Evolutionary conservation across 2,888 invertebrate genomes (phyloP), one percentile per base, ranked within the genome.

Genomic region (Oxytorus armatus): DNA sequence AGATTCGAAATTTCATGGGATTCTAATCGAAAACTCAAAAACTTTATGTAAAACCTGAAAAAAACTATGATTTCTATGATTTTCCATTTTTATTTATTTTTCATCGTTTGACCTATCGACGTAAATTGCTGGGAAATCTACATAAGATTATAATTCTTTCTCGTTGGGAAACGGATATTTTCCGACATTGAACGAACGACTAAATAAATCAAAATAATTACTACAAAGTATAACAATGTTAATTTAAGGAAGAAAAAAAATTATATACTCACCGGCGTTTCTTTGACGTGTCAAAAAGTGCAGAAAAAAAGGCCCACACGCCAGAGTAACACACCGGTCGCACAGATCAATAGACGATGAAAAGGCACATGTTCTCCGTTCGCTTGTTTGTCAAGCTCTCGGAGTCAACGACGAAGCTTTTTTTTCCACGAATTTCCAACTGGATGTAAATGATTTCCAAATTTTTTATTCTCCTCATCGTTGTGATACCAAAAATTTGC

Each of bases 261-360:
- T 36, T 10, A 18, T 33, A 2, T 3, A 57, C 77, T 77, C 21
- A 72, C 72, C 77, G 73, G 61, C 66, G 73, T 42, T 70, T 74
- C 65, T 18, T 36, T 16, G n/a, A 73, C 59, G 44, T 49, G 21
- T 49, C 49, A 29, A 29, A 47, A 33, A 21, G 47, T 25, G 63
- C 3, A 47, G 63, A 25, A 85, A 82, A 83, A 85, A 86, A 83
- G 86, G 84, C 85, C 68, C 49, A 77, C 51, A 77, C 53, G 57
- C n/a, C n/a, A n/a, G 49, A 65, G 72, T 70, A 59, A 63, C 75
- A 81, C 83, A 84, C 87, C 84, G 84, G 79, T 51, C 39, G 87
- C 84, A 83, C 83, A 86, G 89, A 90, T 90, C 91, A 90, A 90
- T 90, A 91, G 84, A 82, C 86, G 82, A 80, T 82, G 81, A 85